These are phyloP conservation scores for Phymastichus coffea DNA, from an alignment of 1,140 invertebrate genomes.

Conservation along the genomic window DNA sequence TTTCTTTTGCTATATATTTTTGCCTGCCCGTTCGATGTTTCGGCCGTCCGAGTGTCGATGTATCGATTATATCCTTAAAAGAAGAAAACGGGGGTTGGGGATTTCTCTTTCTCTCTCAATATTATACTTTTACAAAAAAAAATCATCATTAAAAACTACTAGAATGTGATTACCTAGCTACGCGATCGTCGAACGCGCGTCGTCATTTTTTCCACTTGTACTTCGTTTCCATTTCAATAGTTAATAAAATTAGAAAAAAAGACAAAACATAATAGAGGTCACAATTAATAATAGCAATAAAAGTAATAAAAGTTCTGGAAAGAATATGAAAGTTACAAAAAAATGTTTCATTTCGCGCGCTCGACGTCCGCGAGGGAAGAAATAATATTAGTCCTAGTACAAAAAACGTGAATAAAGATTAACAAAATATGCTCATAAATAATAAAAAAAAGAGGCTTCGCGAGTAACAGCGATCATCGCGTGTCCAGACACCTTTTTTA, in stretches of 20 bases:
- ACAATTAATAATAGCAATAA: no score
- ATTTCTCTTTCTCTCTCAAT: no score
- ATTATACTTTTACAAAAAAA: conserved; percentile 15
- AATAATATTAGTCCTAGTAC: conserved; percentile 40
- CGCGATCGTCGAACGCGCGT: conserved; percentile 28
- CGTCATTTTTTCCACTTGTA: conserved; percentile 47
- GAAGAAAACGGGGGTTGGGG: conserved; percentile 27
- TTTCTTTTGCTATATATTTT: conserved; percentile 24
- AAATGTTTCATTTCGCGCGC: conserved; percentile 7
- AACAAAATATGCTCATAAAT: conserved; percentile 56
- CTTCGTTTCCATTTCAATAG: neutral
- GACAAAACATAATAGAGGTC: no score
- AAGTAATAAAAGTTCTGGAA: conserved; percentile 29
- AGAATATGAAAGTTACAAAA: no score
- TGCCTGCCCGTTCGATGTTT: conserved; percentile 18
- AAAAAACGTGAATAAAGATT: conserved; percentile 50
- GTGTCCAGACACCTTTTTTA: conserved; percentile 39
- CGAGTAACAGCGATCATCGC: conserved; percentile 51
- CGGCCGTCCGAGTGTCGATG: conserved; percentile 29
- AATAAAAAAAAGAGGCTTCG: conserved; percentile 41
- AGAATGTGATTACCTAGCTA: conserved; percentile 29
- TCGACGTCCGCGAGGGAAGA: conserved; percentile 37
- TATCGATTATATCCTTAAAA: conserved; percentile 29
- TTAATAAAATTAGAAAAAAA: neutral
- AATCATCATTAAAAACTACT: conserved; percentile 29